These are phyloP conservation scores for Chrosomus eos DNA, from an alignment of 2,797 vertebrate species.

Conservation along the genomic window DNA sequence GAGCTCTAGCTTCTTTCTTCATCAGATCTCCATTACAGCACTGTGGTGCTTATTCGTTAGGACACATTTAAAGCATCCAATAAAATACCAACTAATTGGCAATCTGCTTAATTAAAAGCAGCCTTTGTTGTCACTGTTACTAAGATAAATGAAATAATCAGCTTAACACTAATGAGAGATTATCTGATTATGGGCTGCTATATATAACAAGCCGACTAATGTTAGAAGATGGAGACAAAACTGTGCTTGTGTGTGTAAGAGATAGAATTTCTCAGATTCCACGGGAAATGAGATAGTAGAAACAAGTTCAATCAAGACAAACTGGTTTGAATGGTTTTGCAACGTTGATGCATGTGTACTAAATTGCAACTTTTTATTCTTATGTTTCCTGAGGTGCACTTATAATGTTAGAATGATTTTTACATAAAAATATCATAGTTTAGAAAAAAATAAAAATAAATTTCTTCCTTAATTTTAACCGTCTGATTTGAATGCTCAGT, in stretches of 20 bases:
- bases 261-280: neutral
- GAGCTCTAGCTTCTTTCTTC: constrained; percentile 62
- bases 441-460: too few relatives aligned
- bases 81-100: constrained; percentile 86
- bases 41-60: constrained; percentile 73
- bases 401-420: neutral
- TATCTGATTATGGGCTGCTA: constrained; percentile 83
- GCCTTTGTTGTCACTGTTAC: constrained; percentile 86
- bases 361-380: neutral
- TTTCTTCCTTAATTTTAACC: neutral
- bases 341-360: neutral
- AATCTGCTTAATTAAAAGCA: constrained; percentile 87
- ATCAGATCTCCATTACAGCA: constrained; percentile 78
- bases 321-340: neutral
- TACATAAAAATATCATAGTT: too few relatives aligned
- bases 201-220: constrained; percentile 80
- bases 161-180: constrained; percentile 87
- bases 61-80: constrained; percentile 82
- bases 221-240: constrained; percentile 33
- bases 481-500: neutral
- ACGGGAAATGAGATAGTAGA: neutral
- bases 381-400: neutral
- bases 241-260: constrained; percentile 18
- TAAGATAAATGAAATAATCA: constrained; percentile 91
- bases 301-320: neutral